Conservation (phyloP, 2,888 invertebrate species). For the Stictocephala bisonia region DNA sequence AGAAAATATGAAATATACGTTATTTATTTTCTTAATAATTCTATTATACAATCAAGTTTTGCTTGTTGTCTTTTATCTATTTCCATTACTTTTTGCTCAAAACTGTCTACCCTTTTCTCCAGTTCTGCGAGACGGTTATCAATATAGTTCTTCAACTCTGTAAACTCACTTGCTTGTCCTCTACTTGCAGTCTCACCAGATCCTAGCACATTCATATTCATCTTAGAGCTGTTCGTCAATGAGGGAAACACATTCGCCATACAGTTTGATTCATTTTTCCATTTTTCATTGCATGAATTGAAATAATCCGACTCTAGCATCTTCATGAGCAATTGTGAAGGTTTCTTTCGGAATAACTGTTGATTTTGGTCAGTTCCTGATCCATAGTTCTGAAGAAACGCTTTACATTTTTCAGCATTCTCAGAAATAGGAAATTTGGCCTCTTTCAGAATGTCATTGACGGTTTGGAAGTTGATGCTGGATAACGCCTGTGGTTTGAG, state of each 20-base stretch:
- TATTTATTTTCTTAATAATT: slow-evolving; percentile 43
- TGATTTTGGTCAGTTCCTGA: slow-evolving; percentile 32
- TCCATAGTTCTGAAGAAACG: slow-evolving; percentile 56
- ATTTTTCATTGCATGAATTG: slow-evolving; percentile 51
- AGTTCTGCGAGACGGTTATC: slow-evolving; percentile 62
- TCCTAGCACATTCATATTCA: slow-evolving; percentile 3
- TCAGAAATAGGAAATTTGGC: slow-evolving; percentile 58
- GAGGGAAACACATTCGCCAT: slow-evolving; percentile 53
- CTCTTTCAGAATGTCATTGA: slow-evolving; percentile 56
- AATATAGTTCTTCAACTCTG: slow-evolving; percentile 59
- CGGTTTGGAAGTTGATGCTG: slow-evolving; percentile 56
- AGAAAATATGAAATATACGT: background rate
- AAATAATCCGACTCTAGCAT: slow-evolving; percentile 56
- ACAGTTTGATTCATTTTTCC: slow-evolving; percentile 54
- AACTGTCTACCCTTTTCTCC: slow-evolving; percentile 60
- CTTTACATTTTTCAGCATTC: slow-evolving; percentile 58
- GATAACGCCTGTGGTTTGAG: slow-evolving; percentile 9
- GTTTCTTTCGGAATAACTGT: slow-evolving; percentile 27
- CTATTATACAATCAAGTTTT: slow-evolving; percentile 63
- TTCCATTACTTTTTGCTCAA: slow-evolving; percentile 60
- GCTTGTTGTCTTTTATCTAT: slow-evolving; percentile 62
- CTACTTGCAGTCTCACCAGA: slow-evolving; percentile 3
- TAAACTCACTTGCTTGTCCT: slow-evolving; percentile 20
- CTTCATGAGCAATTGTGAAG: slow-evolving; percentile 54
- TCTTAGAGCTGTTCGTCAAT: slow-evolving; percentile 50